Percentiles rank a stretch among this genome's conserved stretches.
These are phyloP conservation scores for Drosophila burlai DNA, from an alignment of 1,140 invertebrate species.

Conservation along the genomic window DNA sequence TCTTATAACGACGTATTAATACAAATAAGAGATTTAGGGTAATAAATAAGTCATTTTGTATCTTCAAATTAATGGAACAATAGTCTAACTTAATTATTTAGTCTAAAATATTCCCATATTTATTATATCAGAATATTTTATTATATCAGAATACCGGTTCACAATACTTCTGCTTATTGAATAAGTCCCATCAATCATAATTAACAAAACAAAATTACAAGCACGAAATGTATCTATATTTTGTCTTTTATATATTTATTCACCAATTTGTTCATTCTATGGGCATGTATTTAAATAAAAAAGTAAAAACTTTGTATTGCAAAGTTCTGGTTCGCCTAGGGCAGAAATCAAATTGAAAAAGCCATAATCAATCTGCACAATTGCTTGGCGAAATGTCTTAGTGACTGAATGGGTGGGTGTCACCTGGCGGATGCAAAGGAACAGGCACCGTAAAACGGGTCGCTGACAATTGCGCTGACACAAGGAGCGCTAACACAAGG, in stretches of 20 bases:
- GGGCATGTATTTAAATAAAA: background rate
- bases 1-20: no score
- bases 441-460: conserved; percentile 44
- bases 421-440: conserved; percentile 22
- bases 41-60: no score
- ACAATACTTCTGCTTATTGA: no score
- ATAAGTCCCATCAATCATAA: background rate
- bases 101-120: no score
- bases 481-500: conserved; percentile 55
- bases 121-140: no score
- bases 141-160: no score
- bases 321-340: no score
- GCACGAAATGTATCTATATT: background rate
- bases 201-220: background rate
- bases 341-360: conserved; percentile 31
- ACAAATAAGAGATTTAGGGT: no score
- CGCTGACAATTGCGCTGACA: conserved; percentile 62
- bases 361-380: conserved; percentile 69
- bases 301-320: conserved; percentile 1
- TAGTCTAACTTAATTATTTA: no score
- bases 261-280: background rate
- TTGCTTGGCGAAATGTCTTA: conserved; percentile 41
- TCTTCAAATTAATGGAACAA: no score
- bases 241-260: background rate
- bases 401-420: conserved; percentile 24